Base-by-base conservation (phyloP, 2,113 vertebrate genomes). In the Cichladusa arquata region DNA sequence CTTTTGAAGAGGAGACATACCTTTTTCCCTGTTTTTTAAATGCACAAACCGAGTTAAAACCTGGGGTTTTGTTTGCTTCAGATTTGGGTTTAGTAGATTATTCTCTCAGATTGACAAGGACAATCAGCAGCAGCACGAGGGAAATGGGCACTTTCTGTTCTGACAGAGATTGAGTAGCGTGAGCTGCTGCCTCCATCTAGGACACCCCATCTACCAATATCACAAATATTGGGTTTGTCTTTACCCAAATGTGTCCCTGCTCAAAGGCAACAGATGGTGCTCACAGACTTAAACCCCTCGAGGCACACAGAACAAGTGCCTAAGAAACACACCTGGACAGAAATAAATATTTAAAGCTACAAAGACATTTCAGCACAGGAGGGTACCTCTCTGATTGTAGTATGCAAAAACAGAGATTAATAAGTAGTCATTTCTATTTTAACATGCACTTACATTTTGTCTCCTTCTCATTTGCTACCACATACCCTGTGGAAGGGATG, bases 311-410 rank as follows among this genome's bases (percentile, higher is more conserved):
- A 92, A 54, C 33, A 40, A 92, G 94, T 88, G 73, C 78, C 84
- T 90, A 90, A 91, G 86, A 90, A 84, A 88, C 83, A 95, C 88
- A 94, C 93, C 91, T 97, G 95, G 87, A 44, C 77, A 90, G 83
- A 92, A 95, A 95, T 57, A 83, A 94, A 73, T 79, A 93, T 83
- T 96, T 83, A 90, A 83, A 93, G 80, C 62, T 60, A 85, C 86
- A 86, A 82, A 67, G 66, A 58, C 66, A 40, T 86, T 91, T 57
- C 71, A 44, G 78, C 53, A 65, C 47, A 82, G 57, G 76, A 91
- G 38, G 9, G 33, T 66, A 22, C 53, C 48, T 69, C 61, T 69
- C 44, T n/a, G 34, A 42, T 36, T 45, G 15, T 19, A 45, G 70
- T 45, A 58, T 11, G 78, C 72, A 66, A 70, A 96, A 94, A 74